Percentiles rank a stretch among this genome's conserved stretches.
Evolutionary conservation across 2,113 vertebrate genomes (phyloP).

Genomic region (Brachypteracias leptosomus): DNA sequence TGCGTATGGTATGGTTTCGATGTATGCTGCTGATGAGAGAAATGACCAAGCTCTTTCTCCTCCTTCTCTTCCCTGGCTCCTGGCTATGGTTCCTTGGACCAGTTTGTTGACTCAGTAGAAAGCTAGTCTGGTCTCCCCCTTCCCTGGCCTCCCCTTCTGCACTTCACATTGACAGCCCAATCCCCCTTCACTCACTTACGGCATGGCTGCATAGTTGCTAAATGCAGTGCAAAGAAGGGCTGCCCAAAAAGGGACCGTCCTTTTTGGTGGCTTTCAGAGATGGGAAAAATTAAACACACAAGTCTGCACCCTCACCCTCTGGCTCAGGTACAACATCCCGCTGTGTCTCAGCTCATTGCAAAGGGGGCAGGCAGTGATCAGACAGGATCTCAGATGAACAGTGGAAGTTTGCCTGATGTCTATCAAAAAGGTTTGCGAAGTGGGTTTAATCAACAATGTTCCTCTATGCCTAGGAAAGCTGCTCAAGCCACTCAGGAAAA

Average conservation of each 20-base stretch:
- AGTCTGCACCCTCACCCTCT: neutral
- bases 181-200: neutral
- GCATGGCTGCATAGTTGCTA: neutral
- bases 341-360: neutral
- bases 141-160: neutral
- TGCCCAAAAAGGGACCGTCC: neutral
- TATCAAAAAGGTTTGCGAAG: neutral
- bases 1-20: neutral
- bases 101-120: neutral
- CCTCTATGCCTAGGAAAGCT: neutral
- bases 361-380: neutral
- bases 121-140: neutral
- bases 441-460: accelerated
- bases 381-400: neutral
- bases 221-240: neutral
- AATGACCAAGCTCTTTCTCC: neutral
- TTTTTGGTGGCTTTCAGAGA: neutral
- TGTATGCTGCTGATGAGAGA: neutral
- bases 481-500: neutral
- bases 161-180: accelerated
- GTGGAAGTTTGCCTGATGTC: neutral
- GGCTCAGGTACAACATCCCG: neutral
- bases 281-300: neutral
- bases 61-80: neutral
- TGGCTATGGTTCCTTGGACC: neutral